Evolutionary conservation across 2,888 invertebrate genomes (phyloP).

Genomic region (Coenonympha glycerion): DNA sequence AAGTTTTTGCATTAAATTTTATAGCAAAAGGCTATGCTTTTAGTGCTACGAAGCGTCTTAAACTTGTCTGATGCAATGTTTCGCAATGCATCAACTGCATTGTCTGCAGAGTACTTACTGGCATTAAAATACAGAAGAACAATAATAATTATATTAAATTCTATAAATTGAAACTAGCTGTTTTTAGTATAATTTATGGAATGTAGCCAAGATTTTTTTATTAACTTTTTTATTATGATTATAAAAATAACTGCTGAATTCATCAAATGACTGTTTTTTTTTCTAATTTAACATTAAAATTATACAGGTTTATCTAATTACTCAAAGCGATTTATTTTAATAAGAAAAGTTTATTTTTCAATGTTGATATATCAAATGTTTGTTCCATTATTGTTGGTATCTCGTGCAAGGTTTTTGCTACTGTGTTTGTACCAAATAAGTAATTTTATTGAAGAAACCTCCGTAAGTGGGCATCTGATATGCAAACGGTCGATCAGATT

Average conservation of each 20-base stretch:
- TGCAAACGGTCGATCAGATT: slow-evolving; percentile 3
- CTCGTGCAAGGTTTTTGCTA: neutral
- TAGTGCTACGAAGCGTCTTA: neutral
- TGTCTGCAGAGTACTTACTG: neutral
- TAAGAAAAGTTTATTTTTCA: no score
- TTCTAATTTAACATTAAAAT: no score
- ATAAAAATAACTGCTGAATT: neutral
- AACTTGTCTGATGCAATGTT: neutral
- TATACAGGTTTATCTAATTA: no score
- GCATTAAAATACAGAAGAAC: neutral
- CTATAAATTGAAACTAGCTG: no score
- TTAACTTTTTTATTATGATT: no score
- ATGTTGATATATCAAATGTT: no score
- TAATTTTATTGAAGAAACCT: neutral
- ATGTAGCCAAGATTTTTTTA: no score
- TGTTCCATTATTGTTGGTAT: neutral
- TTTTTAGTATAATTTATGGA: no score
- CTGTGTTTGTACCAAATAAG: neutral
- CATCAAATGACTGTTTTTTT: no score
- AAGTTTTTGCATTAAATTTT: no score
- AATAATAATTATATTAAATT: no score
- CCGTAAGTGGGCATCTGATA: neutral
- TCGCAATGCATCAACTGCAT: neutral
- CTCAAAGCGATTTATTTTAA: no score
- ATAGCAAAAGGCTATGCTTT: neutral